These are phyloP conservation scores for Berghia stephanieae DNA, from an alignment of 1,140 invertebrate genomes.

Conservation along the genomic window DNA sequence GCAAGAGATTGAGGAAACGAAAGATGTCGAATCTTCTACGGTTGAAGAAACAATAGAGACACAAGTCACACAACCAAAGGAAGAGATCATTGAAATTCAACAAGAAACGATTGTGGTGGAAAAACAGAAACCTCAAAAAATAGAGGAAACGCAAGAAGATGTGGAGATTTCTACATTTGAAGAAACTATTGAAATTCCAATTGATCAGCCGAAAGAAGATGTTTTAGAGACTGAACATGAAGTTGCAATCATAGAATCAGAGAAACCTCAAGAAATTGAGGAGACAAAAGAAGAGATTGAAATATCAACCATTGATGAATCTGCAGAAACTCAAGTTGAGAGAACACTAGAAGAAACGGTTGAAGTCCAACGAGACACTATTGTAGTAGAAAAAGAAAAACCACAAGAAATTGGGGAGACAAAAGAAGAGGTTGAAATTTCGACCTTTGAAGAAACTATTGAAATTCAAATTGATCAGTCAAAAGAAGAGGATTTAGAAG, in stretches of 20 bases:
- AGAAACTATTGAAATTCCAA: neutral
- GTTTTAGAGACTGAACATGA: conserved; percentile 5
- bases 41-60: too few relatives aligned
- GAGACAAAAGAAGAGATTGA: neutral
- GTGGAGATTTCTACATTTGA: conserved; percentile 13
- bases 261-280: conserved; percentile 4
- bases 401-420: too few relatives aligned
- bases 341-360: conserved; percentile 14
- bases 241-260: conserved; percentile 15
- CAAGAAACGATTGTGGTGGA: conserved; percentile 36
- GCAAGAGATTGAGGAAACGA: conserved; percentile 23
- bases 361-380: conserved; percentile 19
- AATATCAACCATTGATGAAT: too few relatives aligned
- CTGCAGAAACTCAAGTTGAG: neutral
- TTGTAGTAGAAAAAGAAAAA: conserved; percentile 26
- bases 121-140: too few relatives aligned
- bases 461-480: too few relatives aligned
- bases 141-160: conserved; percentile 4
- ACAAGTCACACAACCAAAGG: conserved; percentile 14
- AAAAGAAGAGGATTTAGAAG: too few relatives aligned
- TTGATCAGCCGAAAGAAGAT: conserved; percentile 22
- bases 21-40: too few relatives aligned
- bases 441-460: too few relatives aligned
- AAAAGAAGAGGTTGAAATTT: too few relatives aligned
- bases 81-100: conserved; percentile 33